Evolutionary conservation across 2,888 invertebrate genomes (phyloP), one percentile per base, ranked within the genome.

Genomic region (Melinaea menophilus): DNA sequence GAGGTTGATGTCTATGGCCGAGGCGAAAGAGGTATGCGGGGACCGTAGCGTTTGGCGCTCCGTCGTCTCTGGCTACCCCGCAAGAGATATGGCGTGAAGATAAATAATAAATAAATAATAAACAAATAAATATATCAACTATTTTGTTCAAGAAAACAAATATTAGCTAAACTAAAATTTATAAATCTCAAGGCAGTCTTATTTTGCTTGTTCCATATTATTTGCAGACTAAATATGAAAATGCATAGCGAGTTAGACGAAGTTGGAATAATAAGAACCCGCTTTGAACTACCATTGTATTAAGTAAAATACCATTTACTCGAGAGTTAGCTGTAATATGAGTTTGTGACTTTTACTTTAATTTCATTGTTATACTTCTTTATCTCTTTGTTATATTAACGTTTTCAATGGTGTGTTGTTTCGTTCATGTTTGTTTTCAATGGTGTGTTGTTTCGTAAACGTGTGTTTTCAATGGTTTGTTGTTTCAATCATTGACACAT

Each of bases 221-320:
- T 51, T 31, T 31, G 51, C 31, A 51, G 51, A 51, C 75, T 78
- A 80, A 82, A 86, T 82, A 88, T 86, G 85, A 85, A 84, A 88
- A 84, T 78, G 75, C 82, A 87, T 81, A 75, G 80, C 73, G 86
- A 88, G 79, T 88, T 86, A 76, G 78, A 79, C 73, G 68, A 82
- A 84, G 79, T 84, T 73, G 76, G 79, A 82, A 85, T 86, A 85
- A 82, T 82, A 85, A 82, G 81, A 81, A 75, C 73, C 73, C 68
- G 77, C 72, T 73, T 73, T 72, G 77, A 73, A 82, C 78, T 80
- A 77, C 73, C 74, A 77, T 79, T 79, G 79, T 77, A 74, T 79
- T 83, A 81, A 86, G 80, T 80, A 79, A 79, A 82, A 82, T 76
- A 70, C 65, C 68, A 69, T 69, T 61, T 64, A 66, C 56, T 69